These are phyloP conservation scores for Drosophila sp. DNA, from an alignment of 1,140 invertebrate genomes.

Conservation along the genomic window DNA sequence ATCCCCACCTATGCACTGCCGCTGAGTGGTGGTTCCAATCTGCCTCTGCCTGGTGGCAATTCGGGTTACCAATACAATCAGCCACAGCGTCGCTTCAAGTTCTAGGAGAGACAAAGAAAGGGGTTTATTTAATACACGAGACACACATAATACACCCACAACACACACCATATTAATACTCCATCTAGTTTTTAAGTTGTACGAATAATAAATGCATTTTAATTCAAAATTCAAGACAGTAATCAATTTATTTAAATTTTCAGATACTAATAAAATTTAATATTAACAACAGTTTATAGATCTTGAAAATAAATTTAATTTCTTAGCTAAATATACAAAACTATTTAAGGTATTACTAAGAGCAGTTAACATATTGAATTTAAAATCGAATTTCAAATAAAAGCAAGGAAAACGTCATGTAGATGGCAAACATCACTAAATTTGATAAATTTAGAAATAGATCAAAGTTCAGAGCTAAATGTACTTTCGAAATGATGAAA, in stretches of 20 bases:
- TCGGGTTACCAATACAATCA: conserved; percentile 62
- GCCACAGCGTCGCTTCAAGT: conserved; percentile 62
- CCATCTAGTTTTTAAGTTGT: conserved; percentile 61
- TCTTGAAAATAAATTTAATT: background rate
- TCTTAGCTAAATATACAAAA: background rate
- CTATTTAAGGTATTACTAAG: background rate
- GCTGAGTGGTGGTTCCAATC: conserved; percentile 30
- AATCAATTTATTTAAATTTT: background rate
- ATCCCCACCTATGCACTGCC: conserved; percentile 69
- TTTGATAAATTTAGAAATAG: too few species aligned
- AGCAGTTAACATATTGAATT: too few species aligned
- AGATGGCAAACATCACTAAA: too few species aligned
- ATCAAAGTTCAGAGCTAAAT: too few species aligned
- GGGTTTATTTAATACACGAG: conserved; percentile 18
- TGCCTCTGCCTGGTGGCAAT: conserved; percentile 2
- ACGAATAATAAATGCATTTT: conserved; percentile 57
- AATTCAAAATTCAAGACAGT: conserved; percentile 32
- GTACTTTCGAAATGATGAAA: background rate
- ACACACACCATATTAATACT: conserved; percentile 32
- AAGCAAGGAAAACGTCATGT: too few species aligned
- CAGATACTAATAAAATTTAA: background rate
- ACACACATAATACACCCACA: conserved; percentile 9
- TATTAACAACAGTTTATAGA: too few species aligned
- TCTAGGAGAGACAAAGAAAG: conserved; percentile 25
- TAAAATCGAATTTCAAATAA: too few species aligned